Base-by-base conservation (phyloP, 2,113 vertebrate species). In the Hippopotamus amphibius region DNA sequence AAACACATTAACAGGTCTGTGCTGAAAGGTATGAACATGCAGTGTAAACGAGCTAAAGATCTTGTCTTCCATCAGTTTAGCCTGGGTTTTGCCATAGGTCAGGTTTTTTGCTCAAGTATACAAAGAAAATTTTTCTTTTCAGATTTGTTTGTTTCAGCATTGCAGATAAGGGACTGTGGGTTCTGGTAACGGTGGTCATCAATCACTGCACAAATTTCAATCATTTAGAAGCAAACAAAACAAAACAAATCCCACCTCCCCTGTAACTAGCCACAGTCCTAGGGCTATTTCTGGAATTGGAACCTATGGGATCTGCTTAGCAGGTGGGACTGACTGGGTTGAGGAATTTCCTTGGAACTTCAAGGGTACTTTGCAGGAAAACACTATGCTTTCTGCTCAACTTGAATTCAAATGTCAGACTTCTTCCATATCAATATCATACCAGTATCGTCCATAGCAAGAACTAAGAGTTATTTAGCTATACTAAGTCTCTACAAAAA, bases 361-460 rank as follows among this genome's bases (percentile, higher is more conserved):
- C 72, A 69, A 96, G 82, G 26, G 17, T 80, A 46, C 21, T 89
- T 26, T 80, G 41, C 26, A 93, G 41, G 63, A 89, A 88, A 97
- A 93, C 33, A 10, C 26, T 71, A 28, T 11, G 17, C 53, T 55
- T 96, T 83, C 48, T 74, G 21, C 16, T 17, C 63, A 81, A 30
- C 65, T 24, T 69, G 48, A 84, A 92, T 77, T 77, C 30, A 93
- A 86, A 26, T 71, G 21, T n/a, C 65, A 84, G 15, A 77, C 19
- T 95, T 95, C 43, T 83, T 80, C 33, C 43, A 57, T 50, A 33
- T 43, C 46, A 84, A 24, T 53, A 65, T 57, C 5, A 61, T 59
- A 80, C 7, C 26, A 53, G 6, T 59, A 85, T 57, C 81, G 81
- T 48, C 46, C 7, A 48, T 15, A 77, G 50, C 7, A 97, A 96